phyloP scores from a whole-genome alignment of 2,888 invertebrate genomes.

The Rhopalosiphum nymphaeae region DNA sequence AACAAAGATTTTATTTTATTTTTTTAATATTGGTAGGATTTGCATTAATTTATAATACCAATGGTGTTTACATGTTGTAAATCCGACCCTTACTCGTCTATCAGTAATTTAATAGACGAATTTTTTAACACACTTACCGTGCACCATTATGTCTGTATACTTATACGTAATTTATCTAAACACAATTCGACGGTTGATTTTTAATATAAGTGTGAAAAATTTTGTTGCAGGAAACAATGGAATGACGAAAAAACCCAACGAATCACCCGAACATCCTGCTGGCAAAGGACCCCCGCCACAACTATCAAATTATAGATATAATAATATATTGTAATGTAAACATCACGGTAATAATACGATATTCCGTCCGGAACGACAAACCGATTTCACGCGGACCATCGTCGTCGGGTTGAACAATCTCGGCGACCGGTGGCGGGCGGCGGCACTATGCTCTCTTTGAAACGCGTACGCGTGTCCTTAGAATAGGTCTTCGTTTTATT shows the following conservation, averaged over 20 bases:
- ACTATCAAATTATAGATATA: background rate
- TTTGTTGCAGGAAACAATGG: background rate
- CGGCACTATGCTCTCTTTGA: background rate
- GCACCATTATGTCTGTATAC: background rate
- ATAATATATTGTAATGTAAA: background rate
- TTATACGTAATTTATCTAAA: too few relatives aligned
- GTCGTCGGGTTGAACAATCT: slow-evolving; percentile 13
- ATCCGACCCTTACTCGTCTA: too few relatives aligned
- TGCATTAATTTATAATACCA: too few relatives aligned
- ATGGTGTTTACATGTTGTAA: too few relatives aligned
- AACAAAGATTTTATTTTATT: too few relatives aligned
- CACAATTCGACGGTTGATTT: background rate
- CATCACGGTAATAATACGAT: background rate
- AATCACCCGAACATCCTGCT: slow-evolving; percentile 37
- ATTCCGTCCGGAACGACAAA: slow-evolving; percentile 38
- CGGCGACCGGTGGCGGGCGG: background rate
- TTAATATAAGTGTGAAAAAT: background rate
- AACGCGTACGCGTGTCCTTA: background rate
- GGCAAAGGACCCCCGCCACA: background rate
- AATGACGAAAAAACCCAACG: background rate
- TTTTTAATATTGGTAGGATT: too few relatives aligned
- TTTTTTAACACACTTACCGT: background rate
- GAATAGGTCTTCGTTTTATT: background rate
- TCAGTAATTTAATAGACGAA: background rate
- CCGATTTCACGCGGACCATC: slow-evolving; percentile 26